Percentiles rank a stretch among this genome's conserved stretches.
Evolutionary conservation across 2,888 invertebrate genomes (phyloP).

Genomic region (Myopa tessellatipennis): DNA sequence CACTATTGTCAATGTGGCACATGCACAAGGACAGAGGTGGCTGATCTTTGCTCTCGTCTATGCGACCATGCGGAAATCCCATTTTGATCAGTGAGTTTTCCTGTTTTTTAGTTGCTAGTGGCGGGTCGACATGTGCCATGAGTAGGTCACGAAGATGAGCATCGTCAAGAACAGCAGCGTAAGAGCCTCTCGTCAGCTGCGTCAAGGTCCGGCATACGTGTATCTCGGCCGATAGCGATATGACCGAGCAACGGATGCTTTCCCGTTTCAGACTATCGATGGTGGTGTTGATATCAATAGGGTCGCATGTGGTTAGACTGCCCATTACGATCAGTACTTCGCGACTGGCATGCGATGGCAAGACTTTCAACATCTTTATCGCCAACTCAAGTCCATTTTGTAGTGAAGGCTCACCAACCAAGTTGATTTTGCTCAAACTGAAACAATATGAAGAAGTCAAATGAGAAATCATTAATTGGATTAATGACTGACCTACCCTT

Average conservation of each 20-base stretch:
- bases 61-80: slow-evolving; percentile 91
- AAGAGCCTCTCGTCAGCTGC: slow-evolving; percentile 86
- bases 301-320: slow-evolving; percentile 96
- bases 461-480: neutral
- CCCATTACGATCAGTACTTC: slow-evolving; percentile 93
- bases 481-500: slow-evolving; percentile 65
- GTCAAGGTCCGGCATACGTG: slow-evolving; percentile 89
- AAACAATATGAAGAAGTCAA: neutral
- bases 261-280: slow-evolving; percentile 80
- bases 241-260: slow-evolving; percentile 92
- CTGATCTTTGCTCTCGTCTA: slow-evolving; percentile 73
- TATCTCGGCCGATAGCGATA: slow-evolving; percentile 95
- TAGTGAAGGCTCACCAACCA: slow-evolving; percentile 93
- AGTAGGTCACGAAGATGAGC: slow-evolving; percentile 78
- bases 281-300: slow-evolving; percentile 88
- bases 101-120: slow-evolving; percentile 77
- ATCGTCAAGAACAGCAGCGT: slow-evolving; percentile 88
- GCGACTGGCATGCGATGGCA: slow-evolving; percentile 94
- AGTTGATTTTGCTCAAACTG: slow-evolving; percentile 74
- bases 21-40: slow-evolving; percentile 89
- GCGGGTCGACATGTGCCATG: slow-evolving; percentile 76
- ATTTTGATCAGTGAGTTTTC: slow-evolving; percentile 91
- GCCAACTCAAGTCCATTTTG: slow-evolving; percentile 96
- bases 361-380: slow-evolving; percentile 81
- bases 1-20: slow-evolving; percentile 87